Evolutionary conservation across 2,113 vertebrate genomes (phyloP).

Genomic region (Mastomys natalensis): DNA sequence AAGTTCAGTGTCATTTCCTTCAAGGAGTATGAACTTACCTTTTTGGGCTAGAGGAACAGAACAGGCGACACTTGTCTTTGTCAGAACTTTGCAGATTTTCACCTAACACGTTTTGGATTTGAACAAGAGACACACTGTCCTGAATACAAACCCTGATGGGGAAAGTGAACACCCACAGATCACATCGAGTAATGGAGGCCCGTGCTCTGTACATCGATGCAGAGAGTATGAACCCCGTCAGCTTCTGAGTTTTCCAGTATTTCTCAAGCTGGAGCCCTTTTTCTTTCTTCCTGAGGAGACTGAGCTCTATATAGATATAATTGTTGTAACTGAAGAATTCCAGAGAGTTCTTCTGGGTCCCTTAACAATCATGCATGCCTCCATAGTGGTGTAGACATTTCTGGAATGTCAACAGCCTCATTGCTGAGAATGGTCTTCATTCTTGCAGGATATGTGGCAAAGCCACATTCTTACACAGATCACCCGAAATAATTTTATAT

Average conservation of each 20-base stretch:
- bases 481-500: neutral
- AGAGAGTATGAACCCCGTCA: neutral
- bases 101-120: neutral
- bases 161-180: neutral
- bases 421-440: neutral
- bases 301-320: no score
- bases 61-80: no score
- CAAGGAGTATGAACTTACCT: neutral
- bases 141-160: no score
- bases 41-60: neutral
- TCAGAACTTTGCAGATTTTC: neutral
- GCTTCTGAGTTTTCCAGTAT: neutral
- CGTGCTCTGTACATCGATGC: rapidly evolving
- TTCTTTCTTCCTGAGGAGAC: neutral
- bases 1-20: neutral
- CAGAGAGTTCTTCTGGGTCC: no score
- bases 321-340: neutral
- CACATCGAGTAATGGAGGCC: neutral
- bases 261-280: neutral
- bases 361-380: neutral
- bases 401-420: neutral
- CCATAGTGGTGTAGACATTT: neutral
- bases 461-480: neutral
- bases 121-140: neutral
- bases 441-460: neutral